Conservation (phyloP, 2,888 invertebrate genomes). For the Macrosiphum euphorbiae region DNA sequence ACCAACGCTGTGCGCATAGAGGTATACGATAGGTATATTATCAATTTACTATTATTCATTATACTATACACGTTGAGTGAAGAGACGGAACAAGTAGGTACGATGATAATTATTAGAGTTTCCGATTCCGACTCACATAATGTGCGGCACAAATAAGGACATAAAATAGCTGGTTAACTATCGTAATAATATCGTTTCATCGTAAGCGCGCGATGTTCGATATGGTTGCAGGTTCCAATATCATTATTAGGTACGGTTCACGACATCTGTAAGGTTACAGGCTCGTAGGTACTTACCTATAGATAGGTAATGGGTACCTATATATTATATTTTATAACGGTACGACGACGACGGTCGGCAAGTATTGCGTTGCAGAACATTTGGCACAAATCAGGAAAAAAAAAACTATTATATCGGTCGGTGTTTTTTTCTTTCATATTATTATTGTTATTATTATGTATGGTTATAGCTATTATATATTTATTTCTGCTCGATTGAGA, state of each 20-base stretch:
- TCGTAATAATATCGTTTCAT: background rate
- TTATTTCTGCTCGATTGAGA: background rate
- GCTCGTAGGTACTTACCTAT: background rate
- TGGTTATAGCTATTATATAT: background rate
- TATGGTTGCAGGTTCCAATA: conserved; percentile 20
- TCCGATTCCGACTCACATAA: background rate
- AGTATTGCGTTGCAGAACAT: conserved; percentile 34
- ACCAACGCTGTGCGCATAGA: too few species aligned
- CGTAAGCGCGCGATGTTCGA: background rate
- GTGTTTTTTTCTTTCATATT: background rate
- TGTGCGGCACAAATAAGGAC: background rate
- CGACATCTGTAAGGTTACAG: conserved; percentile 31
- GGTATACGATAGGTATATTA: background rate
- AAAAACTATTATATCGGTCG: conserved; percentile 21
- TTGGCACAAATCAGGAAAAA: conserved; percentile 36
- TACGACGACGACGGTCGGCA: background rate
- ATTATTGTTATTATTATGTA: background rate
- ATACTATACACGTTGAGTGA: background rate
- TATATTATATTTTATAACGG: conserved; percentile 36
- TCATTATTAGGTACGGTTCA: conserved; percentile 15
- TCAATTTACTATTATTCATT: background rate
- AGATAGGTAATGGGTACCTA: background rate
- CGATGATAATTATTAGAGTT: background rate
- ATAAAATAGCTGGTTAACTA: conserved; percentile 9
- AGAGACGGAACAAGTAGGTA: background rate